Evolutionary conservation across 2,797 vertebrate species (phyloP).

Genomic region (Neostethus bicornis): DNA sequence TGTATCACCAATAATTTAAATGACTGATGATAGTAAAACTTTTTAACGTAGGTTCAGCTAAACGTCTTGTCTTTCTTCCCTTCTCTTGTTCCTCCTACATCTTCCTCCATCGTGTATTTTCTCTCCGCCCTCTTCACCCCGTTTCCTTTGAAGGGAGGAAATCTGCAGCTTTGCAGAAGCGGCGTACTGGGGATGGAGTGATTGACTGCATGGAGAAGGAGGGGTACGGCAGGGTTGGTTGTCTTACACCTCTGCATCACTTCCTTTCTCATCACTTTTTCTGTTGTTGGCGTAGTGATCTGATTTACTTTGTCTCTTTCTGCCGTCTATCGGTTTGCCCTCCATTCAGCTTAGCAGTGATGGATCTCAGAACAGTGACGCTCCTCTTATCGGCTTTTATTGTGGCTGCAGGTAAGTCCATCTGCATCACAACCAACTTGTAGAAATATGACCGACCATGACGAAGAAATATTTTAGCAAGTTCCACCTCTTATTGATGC

Average conservation of each 20-base stretch:
- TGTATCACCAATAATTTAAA: too few relatives aligned
- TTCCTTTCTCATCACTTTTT: conserved; percentile 73
- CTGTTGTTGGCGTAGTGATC: conserved; percentile 32
- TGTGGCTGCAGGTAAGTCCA: conserved; percentile 54
- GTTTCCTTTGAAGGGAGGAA: conserved; percentile 81
- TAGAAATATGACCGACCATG: too few relatives aligned
- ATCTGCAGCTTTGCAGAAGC: conserved; percentile 71
- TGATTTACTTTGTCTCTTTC: conserved; percentile 20
- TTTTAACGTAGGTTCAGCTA: background rate
- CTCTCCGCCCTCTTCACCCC: conserved; percentile 43
- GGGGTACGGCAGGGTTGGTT: conserved; percentile 30
- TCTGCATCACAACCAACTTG: background rate
- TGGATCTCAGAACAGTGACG: conserved; percentile 57
- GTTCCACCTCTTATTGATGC: too few relatives aligned
- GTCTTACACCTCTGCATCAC: conserved; percentile 62
- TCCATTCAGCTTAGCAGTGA: conserved; percentile 19
- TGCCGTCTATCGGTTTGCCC: conserved; percentile 5
- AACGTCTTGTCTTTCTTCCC: conserved; percentile 24
- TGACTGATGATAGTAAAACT: too few relatives aligned
- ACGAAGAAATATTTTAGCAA: too few relatives aligned
- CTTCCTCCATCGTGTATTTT: conserved; percentile 50
- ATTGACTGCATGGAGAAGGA: conserved; percentile 59
- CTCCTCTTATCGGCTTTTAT: conserved; percentile 45
- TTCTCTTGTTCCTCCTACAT: conserved; percentile 54
- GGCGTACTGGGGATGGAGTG: conserved; percentile 55